Percentiles rank a stretch among this genome's conserved stretches.
These are phyloP conservation scores for Acipenser ruthenus DNA, from an alignment of 2,797 vertebrate genomes.

Conservation along the genomic window DNA sequence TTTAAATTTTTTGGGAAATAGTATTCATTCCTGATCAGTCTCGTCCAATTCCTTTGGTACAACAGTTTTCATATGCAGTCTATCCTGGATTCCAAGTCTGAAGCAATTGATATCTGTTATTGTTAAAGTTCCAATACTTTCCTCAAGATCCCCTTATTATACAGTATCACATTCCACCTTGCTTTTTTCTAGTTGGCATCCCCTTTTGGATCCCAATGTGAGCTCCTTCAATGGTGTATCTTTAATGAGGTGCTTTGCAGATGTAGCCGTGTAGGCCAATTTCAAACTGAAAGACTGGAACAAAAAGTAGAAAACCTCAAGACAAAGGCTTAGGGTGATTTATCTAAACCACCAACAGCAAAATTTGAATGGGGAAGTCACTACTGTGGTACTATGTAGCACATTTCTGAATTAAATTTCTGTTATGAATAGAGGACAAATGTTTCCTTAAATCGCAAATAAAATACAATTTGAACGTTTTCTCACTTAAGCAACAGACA, in stretches of 20 bases:
- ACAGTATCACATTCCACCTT: slow-evolving; percentile 21
- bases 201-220: slow-evolving; percentile 16
- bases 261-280: slow-evolving; percentile 18
- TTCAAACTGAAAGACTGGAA: slow-evolving; percentile 19
- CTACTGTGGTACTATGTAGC: background rate
- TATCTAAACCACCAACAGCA: background rate
- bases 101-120: slow-evolving; percentile 34
- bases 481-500: too few species aligned
- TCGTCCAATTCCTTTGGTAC: slow-evolving; percentile 44
- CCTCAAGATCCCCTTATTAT: slow-evolving; percentile 18
- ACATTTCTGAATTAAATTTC: slow-evolving; percentile 1
- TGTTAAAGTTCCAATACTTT: slow-evolving; percentile 30
- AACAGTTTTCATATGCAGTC: slow-evolving; percentile 34
- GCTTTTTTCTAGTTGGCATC: slow-evolving; percentile 20
- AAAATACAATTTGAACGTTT: too few species aligned
- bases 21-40: slow-evolving; percentile 45
- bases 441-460: too few species aligned
- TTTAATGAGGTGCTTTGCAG: slow-evolving; percentile 32
- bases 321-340: slow-evolving; percentile 2
- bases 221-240: slow-evolving; percentile 22
- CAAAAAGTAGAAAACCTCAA: slow-evolving; percentile 13
- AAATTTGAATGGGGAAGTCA: too few species aligned
- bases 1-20: slow-evolving; percentile 41
- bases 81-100: slow-evolving; percentile 35
- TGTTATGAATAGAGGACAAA: too few species aligned